A percentile compares a stretch with the other conserved stretches of the same genome.
These are phyloP conservation scores for Rafetus swinhoei DNA, from an alignment of 2,113 vertebrate species.

Conservation along the genomic window DNA sequence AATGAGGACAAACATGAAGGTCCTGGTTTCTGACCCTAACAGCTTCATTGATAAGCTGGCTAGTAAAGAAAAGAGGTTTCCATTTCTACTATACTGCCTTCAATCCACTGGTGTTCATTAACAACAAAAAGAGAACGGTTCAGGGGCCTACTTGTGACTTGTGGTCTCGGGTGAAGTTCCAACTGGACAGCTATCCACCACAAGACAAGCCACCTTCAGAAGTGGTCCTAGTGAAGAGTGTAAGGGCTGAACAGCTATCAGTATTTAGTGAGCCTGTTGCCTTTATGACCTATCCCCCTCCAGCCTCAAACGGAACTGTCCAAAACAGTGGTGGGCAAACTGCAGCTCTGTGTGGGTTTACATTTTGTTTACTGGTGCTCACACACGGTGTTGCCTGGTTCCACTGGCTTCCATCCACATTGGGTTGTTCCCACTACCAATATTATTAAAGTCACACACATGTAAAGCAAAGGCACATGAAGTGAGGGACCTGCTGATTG, in stretches of 20 bases:
- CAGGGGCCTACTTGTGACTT: not conserved
- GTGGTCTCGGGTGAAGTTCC: not conserved
- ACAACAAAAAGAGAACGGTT: conserved; percentile 9
- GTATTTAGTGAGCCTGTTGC: not conserved
- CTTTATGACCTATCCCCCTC: not conserved
- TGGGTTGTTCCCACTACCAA: too few relatives aligned
- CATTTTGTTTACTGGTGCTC: too few relatives aligned
- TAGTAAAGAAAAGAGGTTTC: not conserved
- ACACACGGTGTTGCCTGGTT: too few relatives aligned
- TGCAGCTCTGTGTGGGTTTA: too few relatives aligned
- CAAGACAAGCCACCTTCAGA: not conserved
- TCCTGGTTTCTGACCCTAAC: not conserved
- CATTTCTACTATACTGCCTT: not conserved
- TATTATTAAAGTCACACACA: too few relatives aligned
- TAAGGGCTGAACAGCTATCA: not conserved
- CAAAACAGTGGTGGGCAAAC: not conserved
- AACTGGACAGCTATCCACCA: not conserved
- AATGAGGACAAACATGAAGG: accelerated
- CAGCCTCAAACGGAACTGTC: not conserved
- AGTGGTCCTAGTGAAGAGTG: not conserved
- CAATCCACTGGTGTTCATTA: not conserved
- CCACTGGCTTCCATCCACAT: too few relatives aligned
- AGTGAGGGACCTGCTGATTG: too few relatives aligned
- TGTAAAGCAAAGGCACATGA: too few relatives aligned
- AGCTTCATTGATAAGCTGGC: not conserved